Conservation (phyloP, 2,113 vertebrate species). For the Xenotilapia longispinis region DNA sequence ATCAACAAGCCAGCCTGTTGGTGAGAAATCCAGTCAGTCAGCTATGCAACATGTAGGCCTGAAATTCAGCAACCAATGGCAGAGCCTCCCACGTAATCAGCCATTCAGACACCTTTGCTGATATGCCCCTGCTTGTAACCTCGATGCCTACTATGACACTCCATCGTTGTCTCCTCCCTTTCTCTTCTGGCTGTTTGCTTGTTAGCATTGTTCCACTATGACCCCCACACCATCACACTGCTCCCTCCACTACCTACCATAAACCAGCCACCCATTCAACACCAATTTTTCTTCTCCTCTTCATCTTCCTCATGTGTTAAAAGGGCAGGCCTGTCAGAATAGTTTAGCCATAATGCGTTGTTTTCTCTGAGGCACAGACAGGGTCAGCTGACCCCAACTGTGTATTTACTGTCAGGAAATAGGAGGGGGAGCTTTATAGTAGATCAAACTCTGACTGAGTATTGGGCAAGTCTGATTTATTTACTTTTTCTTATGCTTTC, state of each 20-base stretch:
- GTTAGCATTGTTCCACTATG: constrained; percentile 11
- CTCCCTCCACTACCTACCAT: neutral
- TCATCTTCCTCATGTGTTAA: constrained; percentile 47
- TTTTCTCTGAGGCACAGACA: constrained; percentile 43
- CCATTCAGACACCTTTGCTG: neutral
- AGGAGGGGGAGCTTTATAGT: neutral
- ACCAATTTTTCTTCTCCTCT: neutral
- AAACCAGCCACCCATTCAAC: neutral
- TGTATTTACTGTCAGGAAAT: constrained; percentile 52
- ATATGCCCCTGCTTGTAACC: neutral
- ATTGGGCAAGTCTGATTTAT: neutral
- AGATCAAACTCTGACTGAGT: neutral
- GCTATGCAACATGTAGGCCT: neutral
- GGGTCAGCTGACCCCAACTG: constrained; percentile 50
- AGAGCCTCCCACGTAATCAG: neutral
- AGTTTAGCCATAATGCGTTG: constrained; percentile 51
- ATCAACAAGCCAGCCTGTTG: neutral
- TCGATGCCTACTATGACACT: neutral
- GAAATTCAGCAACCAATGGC: neutral
- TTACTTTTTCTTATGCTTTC: neutral
- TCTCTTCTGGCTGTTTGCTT: neutral
- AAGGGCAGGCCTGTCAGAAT: constrained; percentile 65
- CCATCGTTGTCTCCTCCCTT: neutral
- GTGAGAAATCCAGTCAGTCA: constrained; percentile 2
- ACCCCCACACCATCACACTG: neutral